Percentiles rank a stretch among this genome's conserved stretches.
phyloP scores from a whole-genome alignment of 2,797 vertebrate genomes.

The Oreortyx pictus region DNA sequence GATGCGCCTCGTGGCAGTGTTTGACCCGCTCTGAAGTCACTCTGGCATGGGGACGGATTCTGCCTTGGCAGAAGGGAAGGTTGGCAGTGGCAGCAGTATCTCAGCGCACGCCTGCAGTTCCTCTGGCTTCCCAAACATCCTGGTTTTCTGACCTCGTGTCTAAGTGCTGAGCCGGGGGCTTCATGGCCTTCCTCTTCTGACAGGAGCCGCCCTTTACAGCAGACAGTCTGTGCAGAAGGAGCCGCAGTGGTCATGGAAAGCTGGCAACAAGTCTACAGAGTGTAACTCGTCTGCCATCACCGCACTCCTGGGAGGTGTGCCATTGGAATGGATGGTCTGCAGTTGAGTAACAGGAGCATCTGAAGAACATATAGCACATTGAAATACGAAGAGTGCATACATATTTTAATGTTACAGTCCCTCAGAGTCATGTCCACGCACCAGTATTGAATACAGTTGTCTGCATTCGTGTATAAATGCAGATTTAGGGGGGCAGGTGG shows the following conservation, averaged over 20 bases:
- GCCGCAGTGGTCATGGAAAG: not conserved
- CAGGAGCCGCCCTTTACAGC: not conserved
- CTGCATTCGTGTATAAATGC: not conserved
- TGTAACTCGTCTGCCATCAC: fast-evolving
- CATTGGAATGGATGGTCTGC: not conserved
- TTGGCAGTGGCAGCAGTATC: not conserved
- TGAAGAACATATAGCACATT: fast-evolving
- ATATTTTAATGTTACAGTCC: no score
- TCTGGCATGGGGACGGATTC: not conserved
- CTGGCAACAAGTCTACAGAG: fast-evolving
- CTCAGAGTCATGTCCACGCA: not conserved
- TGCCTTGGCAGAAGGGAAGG: not conserved
- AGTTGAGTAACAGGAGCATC: not conserved
- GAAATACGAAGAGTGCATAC: fast-evolving
- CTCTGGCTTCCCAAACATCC: not conserved
- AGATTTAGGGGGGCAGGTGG: not conserved
- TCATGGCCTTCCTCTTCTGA: not conserved
- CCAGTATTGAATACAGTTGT: not conserved
- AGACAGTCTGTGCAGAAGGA: not conserved
- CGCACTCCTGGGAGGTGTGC: fast-evolving
- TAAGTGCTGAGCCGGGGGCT: not conserved
- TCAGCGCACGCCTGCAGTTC: fast-evolving
- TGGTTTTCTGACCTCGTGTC: not conserved
- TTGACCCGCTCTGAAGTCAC: not conserved
- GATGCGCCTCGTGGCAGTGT: not conserved